These are phyloP conservation scores for Trilocha varians DNA, from an alignment of 2,888 invertebrate genomes.

Conservation along the genomic window DNA sequence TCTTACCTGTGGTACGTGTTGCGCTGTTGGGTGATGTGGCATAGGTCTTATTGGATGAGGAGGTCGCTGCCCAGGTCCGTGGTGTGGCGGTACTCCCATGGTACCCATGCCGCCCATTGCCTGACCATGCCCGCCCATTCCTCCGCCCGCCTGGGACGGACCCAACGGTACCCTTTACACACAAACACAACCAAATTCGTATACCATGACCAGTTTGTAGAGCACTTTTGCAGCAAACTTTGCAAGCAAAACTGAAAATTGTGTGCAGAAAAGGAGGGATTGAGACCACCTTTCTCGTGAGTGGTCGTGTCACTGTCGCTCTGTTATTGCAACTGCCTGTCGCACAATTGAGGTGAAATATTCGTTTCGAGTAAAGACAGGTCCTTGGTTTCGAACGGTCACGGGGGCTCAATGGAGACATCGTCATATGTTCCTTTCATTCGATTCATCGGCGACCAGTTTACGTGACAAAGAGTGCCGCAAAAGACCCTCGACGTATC, in stretches of 20 bases:
- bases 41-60: constrained; percentile 57
- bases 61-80: constrained; percentile 43
- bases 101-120: constrained; percentile 42
- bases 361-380: constrained; percentile 42
- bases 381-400: constrained; percentile 32
- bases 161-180: constrained; percentile 52
- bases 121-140: constrained; percentile 45
- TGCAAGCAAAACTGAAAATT: background rate
- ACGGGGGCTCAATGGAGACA: constrained; percentile 49
- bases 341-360: constrained; percentile 47
- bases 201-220: constrained; percentile 1
- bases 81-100: constrained; percentile 42
- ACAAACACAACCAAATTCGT: constrained; percentile 2
- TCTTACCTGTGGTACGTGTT: constrained; percentile 51
- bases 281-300: constrained; percentile 10
- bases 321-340: constrained; percentile 56
- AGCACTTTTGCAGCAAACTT: no score
- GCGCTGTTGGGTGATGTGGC: constrained; percentile 51
- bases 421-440: constrained; percentile 62
- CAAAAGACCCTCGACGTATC: constrained; percentile 69
- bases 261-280: background rate
- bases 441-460: constrained; percentile 47
- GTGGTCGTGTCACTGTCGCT: constrained; percentile 23
- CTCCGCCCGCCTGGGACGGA: constrained; percentile 42
- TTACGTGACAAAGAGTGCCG: constrained; percentile 56